Evolutionary conservation across 2,113 vertebrate species (phyloP).

Genomic region (Jacana jacana): DNA sequence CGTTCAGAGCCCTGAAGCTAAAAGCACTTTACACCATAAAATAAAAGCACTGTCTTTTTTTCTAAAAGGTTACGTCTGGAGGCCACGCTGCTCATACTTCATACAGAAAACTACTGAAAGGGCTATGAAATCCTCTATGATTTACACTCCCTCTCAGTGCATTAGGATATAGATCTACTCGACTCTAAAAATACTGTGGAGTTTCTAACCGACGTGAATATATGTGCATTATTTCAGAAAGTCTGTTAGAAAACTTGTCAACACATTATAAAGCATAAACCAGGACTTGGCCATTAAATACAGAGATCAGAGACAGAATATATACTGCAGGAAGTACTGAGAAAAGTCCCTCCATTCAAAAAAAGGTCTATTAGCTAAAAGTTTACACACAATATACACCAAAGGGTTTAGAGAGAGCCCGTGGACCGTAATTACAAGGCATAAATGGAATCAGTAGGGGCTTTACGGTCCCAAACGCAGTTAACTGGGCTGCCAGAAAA

Average conservation of each 20-base stretch:
- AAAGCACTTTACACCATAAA: constrained; percentile 87
- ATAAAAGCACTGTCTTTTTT: constrained; percentile 86
- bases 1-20: constrained; percentile 82
- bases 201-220: constrained; percentile 78
- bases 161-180: constrained; percentile 81
- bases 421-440: constrained; percentile 55
- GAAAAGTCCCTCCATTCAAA: constrained; percentile 67
- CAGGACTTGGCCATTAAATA: constrained; percentile 76
- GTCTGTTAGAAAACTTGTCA: constrained; percentile 83
- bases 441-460: constrained; percentile 61
- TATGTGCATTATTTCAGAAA: constrained; percentile 82
- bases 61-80: constrained; percentile 85
- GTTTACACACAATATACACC: constrained; percentile 62
- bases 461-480: constrained; percentile 57
- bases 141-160: constrained; percentile 80
- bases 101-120: constrained; percentile 85
- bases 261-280: constrained; percentile 80
- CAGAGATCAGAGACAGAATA: constrained; percentile 73
- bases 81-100: constrained; percentile 84
- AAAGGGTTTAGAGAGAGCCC: constrained; percentile 63
- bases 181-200: constrained; percentile 76
- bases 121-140: constrained; percentile 83
- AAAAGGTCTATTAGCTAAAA: constrained; percentile 60
- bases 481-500: constrained; percentile 69
- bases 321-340: constrained; percentile 69